Conservation (phyloP, 2,888 invertebrate genomes). For the Keiferia lycopersicella region DNA sequence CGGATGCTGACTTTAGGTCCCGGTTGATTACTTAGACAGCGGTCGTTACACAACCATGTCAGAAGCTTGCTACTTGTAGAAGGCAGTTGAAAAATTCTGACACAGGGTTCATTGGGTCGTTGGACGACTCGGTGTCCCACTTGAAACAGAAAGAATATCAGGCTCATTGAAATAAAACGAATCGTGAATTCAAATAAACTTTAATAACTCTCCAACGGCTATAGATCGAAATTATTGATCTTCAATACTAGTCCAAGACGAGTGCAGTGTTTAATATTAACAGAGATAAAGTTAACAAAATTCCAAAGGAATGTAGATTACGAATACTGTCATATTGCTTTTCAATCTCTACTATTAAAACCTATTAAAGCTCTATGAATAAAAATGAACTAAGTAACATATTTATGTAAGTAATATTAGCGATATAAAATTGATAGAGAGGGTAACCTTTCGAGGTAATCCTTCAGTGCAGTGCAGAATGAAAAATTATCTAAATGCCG, state of each 20-base stretch:
- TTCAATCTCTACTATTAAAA: slow-evolving; percentile 48
- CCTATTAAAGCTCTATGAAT: background rate
- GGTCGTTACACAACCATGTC: no score
- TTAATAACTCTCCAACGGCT: slow-evolving; percentile 74
- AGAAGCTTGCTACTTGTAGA: no score
- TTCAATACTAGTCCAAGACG: slow-evolving; percentile 45
- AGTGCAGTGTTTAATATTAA: slow-evolving; percentile 42
- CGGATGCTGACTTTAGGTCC: no score
- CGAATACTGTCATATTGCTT: slow-evolving; percentile 69
- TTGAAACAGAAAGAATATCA: background rate
- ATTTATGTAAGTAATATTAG: background rate
- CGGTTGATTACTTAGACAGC: no score
- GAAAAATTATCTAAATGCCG: background rate
- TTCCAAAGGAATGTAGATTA: slow-evolving; percentile 34
- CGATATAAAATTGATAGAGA: background rate
- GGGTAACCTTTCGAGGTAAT: background rate
- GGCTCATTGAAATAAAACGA: slow-evolving; percentile 48
- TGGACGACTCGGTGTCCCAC: no score
- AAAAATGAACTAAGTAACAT: background rate
- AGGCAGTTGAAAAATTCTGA: no score
- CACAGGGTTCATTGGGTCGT: no score
- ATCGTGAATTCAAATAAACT: slow-evolving; percentile 70
- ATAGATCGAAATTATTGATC: slow-evolving; percentile 58
- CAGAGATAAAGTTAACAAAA: slow-evolving; percentile 24
- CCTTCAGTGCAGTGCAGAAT: background rate